Conservation (phyloP, 92 coral and sea anemone genomes). For the Muricea muricata region DNA sequence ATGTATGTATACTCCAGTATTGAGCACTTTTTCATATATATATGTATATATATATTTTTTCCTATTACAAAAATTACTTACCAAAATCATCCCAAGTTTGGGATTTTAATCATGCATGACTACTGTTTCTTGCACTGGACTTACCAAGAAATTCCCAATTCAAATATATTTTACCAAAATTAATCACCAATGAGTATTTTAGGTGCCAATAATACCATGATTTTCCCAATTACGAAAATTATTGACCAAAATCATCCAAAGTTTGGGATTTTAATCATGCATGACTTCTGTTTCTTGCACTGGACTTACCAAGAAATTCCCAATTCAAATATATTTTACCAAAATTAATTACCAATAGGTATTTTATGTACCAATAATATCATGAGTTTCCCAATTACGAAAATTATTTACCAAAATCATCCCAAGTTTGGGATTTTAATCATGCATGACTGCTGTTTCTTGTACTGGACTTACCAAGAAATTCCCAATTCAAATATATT, state of each 20-base stretch:
- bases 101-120: not conserved
- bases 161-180: too few species aligned
- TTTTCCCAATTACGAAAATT: too few species aligned
- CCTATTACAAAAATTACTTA: not conserved
- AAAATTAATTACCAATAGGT: not conserved
- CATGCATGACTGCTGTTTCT: not conserved
- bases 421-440: not conserved
- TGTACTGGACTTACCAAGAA: not conserved
- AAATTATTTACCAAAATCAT: not conserved
- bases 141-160: too few species aligned
- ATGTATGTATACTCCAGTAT: not conserved
- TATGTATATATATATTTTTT: not conserved
- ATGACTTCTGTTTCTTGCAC: too few species aligned
- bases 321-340: not conserved
- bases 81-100: not conserved
- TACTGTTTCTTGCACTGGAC: too few species aligned
- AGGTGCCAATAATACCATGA: too few species aligned
- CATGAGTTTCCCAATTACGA: not conserved
- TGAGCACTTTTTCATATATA: not conserved
- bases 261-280: too few species aligned
- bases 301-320: not conserved
- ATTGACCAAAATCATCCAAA: too few species aligned
- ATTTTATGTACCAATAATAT: not conserved
- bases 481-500: not conserved
- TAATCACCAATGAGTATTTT: too few species aligned